These are phyloP conservation scores for Acanthosepion esculentum DNA, from an alignment of 2,888 invertebrate species.

Conservation along the genomic window DNA sequence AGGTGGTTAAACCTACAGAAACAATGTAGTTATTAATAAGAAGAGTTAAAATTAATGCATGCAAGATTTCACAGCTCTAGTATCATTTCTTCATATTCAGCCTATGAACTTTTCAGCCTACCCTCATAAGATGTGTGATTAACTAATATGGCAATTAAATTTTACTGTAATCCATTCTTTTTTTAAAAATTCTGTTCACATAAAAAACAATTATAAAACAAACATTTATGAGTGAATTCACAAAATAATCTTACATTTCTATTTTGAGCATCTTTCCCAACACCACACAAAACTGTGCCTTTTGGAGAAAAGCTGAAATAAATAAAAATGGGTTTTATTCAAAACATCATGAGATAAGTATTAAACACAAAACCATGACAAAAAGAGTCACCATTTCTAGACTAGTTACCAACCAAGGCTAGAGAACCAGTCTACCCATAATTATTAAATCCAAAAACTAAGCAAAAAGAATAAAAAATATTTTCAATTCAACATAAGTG, in stretches of 20 bases:
- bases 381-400: not conserved
- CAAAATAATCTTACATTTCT: slow-evolving; percentile 68
- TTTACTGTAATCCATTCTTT: no score
- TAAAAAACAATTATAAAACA: not conserved
- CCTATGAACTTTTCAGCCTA: no score
- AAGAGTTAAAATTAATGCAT: no score
- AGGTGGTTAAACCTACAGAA: no score
- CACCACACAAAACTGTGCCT: slow-evolving; percentile 73
- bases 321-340: not conserved
- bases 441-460: not conserved
- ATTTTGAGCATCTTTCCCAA: slow-evolving; percentile 74
- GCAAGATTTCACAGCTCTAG: no score
- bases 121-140: no score
- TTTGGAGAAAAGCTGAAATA: slow-evolving; percentile 70
- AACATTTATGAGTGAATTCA: not conserved
- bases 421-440: not conserved
- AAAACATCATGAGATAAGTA: not conserved
- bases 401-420: no score
- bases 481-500: not conserved
- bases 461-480: not conserved
- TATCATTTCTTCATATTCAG: no score
- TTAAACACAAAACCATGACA: not conserved
- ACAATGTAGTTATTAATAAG: no score
- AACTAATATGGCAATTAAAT: no score
- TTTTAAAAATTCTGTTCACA: no score